Evolutionary conservation across 2,888 invertebrate genomes (phyloP).

Genomic region (Mesorhabditis belari): DNA sequence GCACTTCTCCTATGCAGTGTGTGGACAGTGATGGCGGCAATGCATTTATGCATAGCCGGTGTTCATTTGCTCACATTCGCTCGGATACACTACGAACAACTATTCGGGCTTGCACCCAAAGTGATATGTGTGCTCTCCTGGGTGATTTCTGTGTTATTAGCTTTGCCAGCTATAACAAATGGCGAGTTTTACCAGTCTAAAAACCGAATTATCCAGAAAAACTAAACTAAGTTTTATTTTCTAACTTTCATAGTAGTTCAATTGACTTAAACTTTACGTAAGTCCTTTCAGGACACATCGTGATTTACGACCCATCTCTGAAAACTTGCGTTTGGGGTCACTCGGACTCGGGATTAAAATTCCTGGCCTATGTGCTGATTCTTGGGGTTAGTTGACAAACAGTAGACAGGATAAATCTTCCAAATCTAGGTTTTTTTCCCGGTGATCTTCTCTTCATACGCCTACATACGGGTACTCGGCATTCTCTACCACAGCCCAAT

Average conservation of each 20-base stretch:
- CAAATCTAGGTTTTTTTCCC: slow-evolving; percentile 34
- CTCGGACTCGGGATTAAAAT: slow-evolving; percentile 47
- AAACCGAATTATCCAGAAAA: no score
- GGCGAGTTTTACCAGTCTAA: no score
- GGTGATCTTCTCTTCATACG: slow-evolving; percentile 43
- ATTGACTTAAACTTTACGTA: no score
- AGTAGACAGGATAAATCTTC: background rate
- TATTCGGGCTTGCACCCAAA: slow-evolving; percentile 49
- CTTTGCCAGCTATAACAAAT: slow-evolving; percentile 52
- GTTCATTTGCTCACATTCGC: slow-evolving; percentile 53
- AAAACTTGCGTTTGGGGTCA: slow-evolving; percentile 48
- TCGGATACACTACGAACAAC: slow-evolving; percentile 53
- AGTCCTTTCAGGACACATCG: slow-evolving; percentile 40
- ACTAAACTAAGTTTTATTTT: no score
- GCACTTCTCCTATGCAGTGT: slow-evolving; percentile 47
- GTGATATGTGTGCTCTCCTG: slow-evolving; percentile 47
- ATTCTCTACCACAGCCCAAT: slow-evolving; percentile 52
- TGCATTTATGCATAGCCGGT: slow-evolving; percentile 52
- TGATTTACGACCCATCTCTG: slow-evolving; percentile 35
- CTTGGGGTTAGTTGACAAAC: slow-evolving; percentile 28
- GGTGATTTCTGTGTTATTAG: slow-evolving; percentile 46
- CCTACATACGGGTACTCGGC: slow-evolving; percentile 49
- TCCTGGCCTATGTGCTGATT: slow-evolving; percentile 50
- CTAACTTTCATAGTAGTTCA: no score
- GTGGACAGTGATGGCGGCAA: slow-evolving; percentile 51